These are phyloP conservation scores for Tretioscincus oriximinensis DNA, from an alignment of 2,113 vertebrate genomes.

Conservation along the genomic window DNA sequence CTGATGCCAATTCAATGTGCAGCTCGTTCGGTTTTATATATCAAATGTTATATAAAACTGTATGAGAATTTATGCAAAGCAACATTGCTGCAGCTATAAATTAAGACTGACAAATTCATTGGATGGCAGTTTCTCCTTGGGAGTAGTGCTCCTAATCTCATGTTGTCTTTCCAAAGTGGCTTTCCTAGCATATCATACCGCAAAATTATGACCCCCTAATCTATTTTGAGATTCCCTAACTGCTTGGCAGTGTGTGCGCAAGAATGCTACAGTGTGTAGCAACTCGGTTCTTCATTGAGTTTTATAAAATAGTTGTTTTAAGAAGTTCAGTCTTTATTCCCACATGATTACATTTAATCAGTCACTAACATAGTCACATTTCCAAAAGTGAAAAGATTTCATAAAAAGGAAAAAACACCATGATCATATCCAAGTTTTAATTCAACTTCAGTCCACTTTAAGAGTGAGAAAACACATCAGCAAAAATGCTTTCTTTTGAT, in stretches of 20 bases:
- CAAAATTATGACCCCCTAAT: constrained; percentile 15
- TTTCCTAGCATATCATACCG: constrained; percentile 25
- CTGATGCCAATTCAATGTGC: constrained; percentile 49
- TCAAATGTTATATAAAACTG: constrained; percentile 51
- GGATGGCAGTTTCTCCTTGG: constrained; percentile 42
- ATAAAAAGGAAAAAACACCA: no score
- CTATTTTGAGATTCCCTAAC: constrained; percentile 34
- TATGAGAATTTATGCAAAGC: constrained; percentile 33
- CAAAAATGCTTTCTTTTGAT: no score
- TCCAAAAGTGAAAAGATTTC: no score
- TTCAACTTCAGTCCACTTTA: no score
- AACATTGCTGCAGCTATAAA: constrained; percentile 52
- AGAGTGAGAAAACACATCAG: no score
- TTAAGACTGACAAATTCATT: constrained; percentile 53
- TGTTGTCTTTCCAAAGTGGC: constrained; percentile 41
- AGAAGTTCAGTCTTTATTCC: not conserved
- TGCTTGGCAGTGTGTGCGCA: constrained; percentile 9
- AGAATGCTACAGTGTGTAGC: not conserved
- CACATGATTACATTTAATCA: not conserved
- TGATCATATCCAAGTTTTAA: no score
- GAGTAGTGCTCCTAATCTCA: constrained; percentile 36
- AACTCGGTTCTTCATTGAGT: not conserved
- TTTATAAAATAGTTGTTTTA: not conserved
- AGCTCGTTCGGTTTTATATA: no score
- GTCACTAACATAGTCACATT: no score